phyloP scores from a whole-genome alignment of 2,113 vertebrate genomes.

The Podarcis cretensis region DNA sequence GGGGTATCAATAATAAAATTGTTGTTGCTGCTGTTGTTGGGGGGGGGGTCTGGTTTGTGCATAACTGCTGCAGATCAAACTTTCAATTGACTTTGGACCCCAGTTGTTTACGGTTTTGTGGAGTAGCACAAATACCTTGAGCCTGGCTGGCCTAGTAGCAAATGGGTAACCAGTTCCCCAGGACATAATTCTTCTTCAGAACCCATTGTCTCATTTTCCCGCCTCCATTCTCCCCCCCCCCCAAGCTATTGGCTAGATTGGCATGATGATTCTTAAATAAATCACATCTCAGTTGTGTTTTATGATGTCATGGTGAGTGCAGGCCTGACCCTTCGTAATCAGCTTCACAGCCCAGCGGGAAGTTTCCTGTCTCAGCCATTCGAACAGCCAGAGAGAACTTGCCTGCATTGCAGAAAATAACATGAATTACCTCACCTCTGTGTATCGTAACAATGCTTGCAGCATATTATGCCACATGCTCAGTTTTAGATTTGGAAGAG shows the following conservation, averaged over 20 bases:
- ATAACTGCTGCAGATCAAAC: no score
- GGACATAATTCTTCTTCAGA: not conserved
- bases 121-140: no score
- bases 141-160: no score
- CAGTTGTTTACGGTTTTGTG: no score
- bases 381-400: constrained; percentile 60
- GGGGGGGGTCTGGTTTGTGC: no score
- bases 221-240: not conserved
- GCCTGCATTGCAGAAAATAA: constrained; percentile 69
- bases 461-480: constrained; percentile 72
- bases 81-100: no score
- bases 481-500: constrained; percentile 38
- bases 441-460: constrained; percentile 68
- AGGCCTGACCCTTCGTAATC: constrained; percentile 68
- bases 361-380: constrained; percentile 61
- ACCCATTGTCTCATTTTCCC: accelerated
- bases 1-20: no score
- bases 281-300: constrained; percentile 40
- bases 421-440: constrained; percentile 76
- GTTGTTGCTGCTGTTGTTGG: no score
- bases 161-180: no score
- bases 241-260: constrained; percentile 47
- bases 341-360: constrained; percentile 58
- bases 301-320: constrained; percentile 67
- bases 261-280: constrained; percentile 63